Evolutionary conservation across 2,797 vertebrate species (phyloP), one percentile per base, ranked within the genome.

Genomic region (Rachycentron canadum): DNA sequence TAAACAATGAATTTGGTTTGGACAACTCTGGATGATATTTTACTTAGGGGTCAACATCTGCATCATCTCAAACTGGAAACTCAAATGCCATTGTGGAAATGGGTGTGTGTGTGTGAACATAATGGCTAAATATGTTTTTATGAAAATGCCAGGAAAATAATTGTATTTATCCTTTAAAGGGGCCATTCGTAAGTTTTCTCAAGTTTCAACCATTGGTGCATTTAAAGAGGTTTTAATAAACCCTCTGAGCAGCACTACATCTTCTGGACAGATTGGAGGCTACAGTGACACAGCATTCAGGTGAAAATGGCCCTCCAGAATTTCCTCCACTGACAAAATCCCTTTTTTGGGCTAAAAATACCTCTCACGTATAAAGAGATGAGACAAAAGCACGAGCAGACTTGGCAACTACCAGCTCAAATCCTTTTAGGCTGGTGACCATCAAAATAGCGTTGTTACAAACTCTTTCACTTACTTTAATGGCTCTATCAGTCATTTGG

Each of bases 31-130:
- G 36, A 2, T 62, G 26, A 64, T 72, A 52, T 85, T 59, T 66
- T 58, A 34, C 28, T 71, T 53, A 1, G 3, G 21, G 26, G 21
- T 60, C 26, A 79, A 45, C 30, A 60, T 72, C 60, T 53, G 60
- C 66, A 70, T 53, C 49, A n/a, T 32, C 34, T 57, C 57, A 32
- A 73, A 76, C 34, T 36, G 28, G 65, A 25, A 63, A 69, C 65
- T 28, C 19, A 49, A 63, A 71, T 0, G 4, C 25, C 25, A 47
- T 28, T 69, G 47, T 67, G 38, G 41, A 61, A 30, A 41, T 61
- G 26, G 10, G 23, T 26, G 23, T 50, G 47, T 25, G 23, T 26
- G 23, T 50, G 47, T 50, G 47, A 4, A 36, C 3, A 21, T 30
- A 30, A 58, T 28, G 36, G 38, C 1, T 23, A 47, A 60, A 73